Conservation (phyloP, 30 jellyfish, hydroid and myxozoan genomes). For the Cassiopea xamachana region DNA sequence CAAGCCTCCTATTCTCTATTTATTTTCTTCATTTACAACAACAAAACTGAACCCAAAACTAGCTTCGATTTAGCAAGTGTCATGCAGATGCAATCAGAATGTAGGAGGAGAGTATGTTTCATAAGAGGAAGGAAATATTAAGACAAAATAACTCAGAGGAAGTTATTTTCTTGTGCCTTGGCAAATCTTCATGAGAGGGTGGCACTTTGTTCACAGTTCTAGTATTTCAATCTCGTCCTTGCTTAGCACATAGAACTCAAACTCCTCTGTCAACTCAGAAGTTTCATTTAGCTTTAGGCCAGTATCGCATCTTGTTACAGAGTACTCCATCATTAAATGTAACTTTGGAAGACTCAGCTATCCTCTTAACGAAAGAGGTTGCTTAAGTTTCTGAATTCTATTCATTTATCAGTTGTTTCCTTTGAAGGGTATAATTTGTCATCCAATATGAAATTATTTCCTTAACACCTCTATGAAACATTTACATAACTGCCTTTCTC, state of each 20-base stretch:
- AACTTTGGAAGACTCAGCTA: background rate
- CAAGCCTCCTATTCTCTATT: too few species aligned
- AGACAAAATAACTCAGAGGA: background rate
- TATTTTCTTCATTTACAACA: too few species aligned
- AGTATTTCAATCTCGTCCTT: constrained; percentile 16
- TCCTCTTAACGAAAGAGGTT: background rate
- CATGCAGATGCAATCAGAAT: too few species aligned
- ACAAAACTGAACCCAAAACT: too few species aligned
- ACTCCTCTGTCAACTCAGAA: constrained; percentile 7
- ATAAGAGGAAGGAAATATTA: too few species aligned
- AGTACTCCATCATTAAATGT: background rate
- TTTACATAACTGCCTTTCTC: background rate
- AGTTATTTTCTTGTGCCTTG: background rate
- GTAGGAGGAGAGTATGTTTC: too few species aligned
- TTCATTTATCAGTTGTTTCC: background rate
- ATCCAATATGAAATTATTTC: background rate
- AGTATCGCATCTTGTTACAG: background rate
- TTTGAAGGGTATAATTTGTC: background rate
- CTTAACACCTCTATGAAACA: background rate
- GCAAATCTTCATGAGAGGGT: background rate
- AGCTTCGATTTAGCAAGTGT: too few species aligned
- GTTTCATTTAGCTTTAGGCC: constrained; percentile 6
- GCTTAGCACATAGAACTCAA: constrained; percentile 5
- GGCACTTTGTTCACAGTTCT: constrained; percentile 11
- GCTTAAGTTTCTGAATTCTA: background rate